These are phyloP conservation scores for Armadillidium nasatum DNA, from an alignment of 1,140 invertebrate genomes.

Conservation along the genomic window DNA sequence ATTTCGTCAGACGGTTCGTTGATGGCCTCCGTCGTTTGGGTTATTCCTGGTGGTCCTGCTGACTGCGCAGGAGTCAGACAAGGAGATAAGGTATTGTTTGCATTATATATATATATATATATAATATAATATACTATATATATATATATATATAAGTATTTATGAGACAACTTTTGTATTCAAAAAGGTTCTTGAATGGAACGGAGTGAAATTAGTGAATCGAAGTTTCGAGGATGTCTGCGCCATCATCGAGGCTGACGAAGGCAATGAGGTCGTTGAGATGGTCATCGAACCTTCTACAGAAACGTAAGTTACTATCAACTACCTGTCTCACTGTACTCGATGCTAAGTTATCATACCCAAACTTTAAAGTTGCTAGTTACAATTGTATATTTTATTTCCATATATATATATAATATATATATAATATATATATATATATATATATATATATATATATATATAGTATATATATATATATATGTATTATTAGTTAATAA, in stretches of 20 bases:
- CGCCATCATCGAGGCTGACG: slow-evolving; percentile 72
- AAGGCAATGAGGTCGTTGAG: slow-evolving; percentile 66
- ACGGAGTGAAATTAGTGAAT: slow-evolving; percentile 75
- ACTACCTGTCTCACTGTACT: no score
- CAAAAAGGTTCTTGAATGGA: slow-evolving; percentile 66
- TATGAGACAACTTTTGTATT: background rate
- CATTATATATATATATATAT: slow-evolving; percentile 17
- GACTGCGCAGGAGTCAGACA: slow-evolving; percentile 79
- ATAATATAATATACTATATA: no score
- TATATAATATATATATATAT: no score
- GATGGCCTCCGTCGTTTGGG: slow-evolving; percentile 86
- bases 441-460: no score
- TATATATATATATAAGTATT: background rate
- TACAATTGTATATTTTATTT: no score
- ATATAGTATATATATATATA: no score
- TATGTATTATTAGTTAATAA: no score
- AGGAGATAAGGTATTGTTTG: slow-evolving; percentile 68
- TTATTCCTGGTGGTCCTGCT: slow-evolving; percentile 79
- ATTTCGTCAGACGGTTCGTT: slow-evolving; percentile 71
- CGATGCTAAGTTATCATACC: no score
- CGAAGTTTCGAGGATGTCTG: slow-evolving; percentile 83
- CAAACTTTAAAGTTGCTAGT: no score
- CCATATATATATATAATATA: no score
- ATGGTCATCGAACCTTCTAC: slow-evolving; percentile 71
- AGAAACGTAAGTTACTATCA: no score